Percentiles rank a stretch among this genome's conserved stretches.
These are phyloP conservation scores for Pegea sp. DNA, from an alignment of 23 tunicate species.

Conservation along the genomic window DNA sequence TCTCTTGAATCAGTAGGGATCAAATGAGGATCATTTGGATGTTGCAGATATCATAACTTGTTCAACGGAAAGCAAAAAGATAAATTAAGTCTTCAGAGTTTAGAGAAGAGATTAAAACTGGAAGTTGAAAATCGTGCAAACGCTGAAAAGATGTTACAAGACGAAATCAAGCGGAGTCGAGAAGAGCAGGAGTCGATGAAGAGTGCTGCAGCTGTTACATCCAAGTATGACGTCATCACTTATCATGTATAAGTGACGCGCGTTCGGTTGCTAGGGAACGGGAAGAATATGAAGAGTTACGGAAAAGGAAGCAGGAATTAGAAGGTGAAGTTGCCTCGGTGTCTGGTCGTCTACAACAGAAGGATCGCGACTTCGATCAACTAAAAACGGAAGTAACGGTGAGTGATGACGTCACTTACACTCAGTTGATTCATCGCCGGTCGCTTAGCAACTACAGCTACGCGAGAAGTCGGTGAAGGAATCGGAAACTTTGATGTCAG, in stretches of 20 bases:
- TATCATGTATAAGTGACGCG: background rate
- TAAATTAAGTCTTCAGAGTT: slow-evolving; percentile 8
- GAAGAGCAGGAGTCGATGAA: slow-evolving; percentile 29
- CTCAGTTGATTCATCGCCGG: background rate
- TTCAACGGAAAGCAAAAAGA: slow-evolving; percentile 36
- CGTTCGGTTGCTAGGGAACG: slow-evolving; percentile 9
- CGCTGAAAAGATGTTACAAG: slow-evolving; percentile 22
- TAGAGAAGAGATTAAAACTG: slow-evolving; percentile 38
- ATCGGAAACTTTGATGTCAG: slow-evolving; percentile 72
- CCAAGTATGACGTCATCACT: background rate
- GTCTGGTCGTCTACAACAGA: slow-evolving; percentile 6
- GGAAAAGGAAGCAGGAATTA: slow-evolving; percentile 14
- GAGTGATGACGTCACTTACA: background rate
- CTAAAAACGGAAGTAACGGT: slow-evolving; percentile 19
- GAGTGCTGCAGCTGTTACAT: slow-evolving; percentile 2
- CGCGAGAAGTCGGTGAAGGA: slow-evolving; percentile 40
- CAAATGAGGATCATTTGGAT: background rate
- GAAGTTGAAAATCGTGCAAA: slow-evolving; percentile 31
- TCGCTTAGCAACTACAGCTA: slow-evolving; percentile 11
- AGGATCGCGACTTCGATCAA: slow-evolving; percentile 24
- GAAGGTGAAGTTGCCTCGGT: slow-evolving; percentile 14
- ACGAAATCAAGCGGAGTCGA: slow-evolving; percentile 24
- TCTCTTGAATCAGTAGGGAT: background rate
- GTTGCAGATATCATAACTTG: slow-evolving; percentile 7
- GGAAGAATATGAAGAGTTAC: slow-evolving; percentile 22